phyloP scores from a whole-genome alignment of 2,113 vertebrate species.

The Antennarius striatus region DNA sequence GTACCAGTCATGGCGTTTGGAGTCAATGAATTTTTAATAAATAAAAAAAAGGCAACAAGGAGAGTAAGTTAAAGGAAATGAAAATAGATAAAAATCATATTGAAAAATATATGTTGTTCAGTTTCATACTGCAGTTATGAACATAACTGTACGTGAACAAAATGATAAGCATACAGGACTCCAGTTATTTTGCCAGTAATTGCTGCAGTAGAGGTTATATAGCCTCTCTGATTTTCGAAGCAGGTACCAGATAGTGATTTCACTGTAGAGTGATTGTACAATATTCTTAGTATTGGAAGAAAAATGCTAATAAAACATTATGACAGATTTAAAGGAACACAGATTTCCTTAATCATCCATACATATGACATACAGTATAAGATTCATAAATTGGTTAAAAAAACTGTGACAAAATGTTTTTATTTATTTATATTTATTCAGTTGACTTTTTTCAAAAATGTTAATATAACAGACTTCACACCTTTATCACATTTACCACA shows the following conservation, averaged over 20 bases:
- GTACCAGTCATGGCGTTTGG: not conserved
- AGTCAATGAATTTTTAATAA: constrained; percentile 10
- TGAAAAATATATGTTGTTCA: not conserved
- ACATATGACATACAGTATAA: no score
- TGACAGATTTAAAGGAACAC: no score
- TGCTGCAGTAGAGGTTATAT: not conserved
- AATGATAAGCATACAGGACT: not conserved
- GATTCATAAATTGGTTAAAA: no score
- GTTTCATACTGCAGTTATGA: not conserved
- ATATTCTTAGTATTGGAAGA: no score
- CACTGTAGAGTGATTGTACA: no score
- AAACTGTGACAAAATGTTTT: no score
- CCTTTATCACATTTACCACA: no score
- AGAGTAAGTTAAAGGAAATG: constrained; percentile 23
- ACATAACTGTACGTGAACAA: constrained; percentile 2
- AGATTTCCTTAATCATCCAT: no score
- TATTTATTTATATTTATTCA: no score
- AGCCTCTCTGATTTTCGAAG: constrained; percentile 8
- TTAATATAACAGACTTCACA: no score
- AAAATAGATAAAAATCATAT: constrained; percentile 33
- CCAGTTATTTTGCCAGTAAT: not conserved
- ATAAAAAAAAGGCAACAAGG: not conserved
- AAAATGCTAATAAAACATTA: no score
- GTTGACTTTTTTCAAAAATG: no score
- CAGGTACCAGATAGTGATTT: not conserved